Base-by-base conservation (phyloP, 2,797 vertebrate genomes). In the Euthynnus affinis region DNA sequence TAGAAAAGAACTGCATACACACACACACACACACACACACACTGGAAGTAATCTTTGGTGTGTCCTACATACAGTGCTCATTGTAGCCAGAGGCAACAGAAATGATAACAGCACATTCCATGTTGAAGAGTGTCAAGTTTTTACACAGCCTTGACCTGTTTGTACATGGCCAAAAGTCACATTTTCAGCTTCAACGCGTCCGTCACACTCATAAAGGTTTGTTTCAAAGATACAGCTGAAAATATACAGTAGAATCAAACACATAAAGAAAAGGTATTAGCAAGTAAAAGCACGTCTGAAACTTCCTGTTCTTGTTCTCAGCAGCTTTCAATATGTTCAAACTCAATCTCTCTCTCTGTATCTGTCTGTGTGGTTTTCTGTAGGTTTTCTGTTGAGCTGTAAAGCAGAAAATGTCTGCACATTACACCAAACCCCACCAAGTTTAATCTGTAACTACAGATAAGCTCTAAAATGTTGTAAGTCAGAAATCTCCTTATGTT, bases 101-200 rank as follows among this genome's bases (percentile, higher is more conserved):
- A 88, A 85, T 46, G 37, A 72, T 42, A 75, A 69, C 56, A 81
- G 56, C 62, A 76, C 92, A 93, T 94, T 93, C 93, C 91, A 82
- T 4, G 5, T 9, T 17, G 55, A 49, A 48, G 52, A 76, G 73
- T 14, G 86, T 87, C 90, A 83, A 72, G 90, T 91, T 90, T 85
- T 86, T 77, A 79, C 88, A 88, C 69, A 74, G 60, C 80, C 83
- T 70, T 6, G 6, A 77, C 88, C 65, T 83, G 83, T 81, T 78
- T 46, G 56, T 57, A 74, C 88, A 88, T 0, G 76, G 64, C 71
- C 15, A 12, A 13, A 15, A n/a, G 71, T 58, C 23, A 34, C 20
- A n/a, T 29, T 58, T 34, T 10, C 34, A 13, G 59, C n/a, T 22
- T 13, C 22, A 66, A 25, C 37, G 12, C 9, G 0, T 29, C 51